Base-by-base conservation (phyloP, 2,888 invertebrate species). In the Alviniconcha strummeri region DNA sequence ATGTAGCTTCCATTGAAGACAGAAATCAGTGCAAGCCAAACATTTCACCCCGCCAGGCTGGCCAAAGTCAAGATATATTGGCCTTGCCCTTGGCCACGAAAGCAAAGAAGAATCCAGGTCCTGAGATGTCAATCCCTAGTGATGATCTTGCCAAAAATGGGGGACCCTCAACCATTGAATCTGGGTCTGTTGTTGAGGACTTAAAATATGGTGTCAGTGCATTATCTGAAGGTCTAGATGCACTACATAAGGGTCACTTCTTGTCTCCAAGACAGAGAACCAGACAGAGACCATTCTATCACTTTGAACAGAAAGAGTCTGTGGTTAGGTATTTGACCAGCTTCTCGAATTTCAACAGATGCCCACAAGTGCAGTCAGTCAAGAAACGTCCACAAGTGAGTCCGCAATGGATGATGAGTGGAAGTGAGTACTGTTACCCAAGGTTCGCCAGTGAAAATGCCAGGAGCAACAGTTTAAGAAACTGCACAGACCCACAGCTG, bases 401-500 rank as follows among this genome's bases (percentile, higher is more conserved):
- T 36, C 36, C 36, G 36, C 36, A 1, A 36, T 36, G 72, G 9
- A 72, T 72, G 72, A n/a, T 72, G 8, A 9, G 17, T 19, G 6
- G 5, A 56, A 19, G 17, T 19, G 8, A 52, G 4, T 67, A 17
- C 69, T 71, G 80, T 67, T 55, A 71, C 67, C 80, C 80, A 13
- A 57, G 82, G 13, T 82, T 52, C 19, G 57, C 82, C 19, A 54
- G 54, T 5, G 11, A n/a, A 6, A 13, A 13, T 19, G 67, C 52
- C 56, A 75, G 82, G 52, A 56, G 17, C 5, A 60, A 64, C 1
- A 76, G 76, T 8, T 64, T 82, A 17, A 75, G 55, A 13, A 5
- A 64, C 13, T 82, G 82, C 55, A 19, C 64, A 4, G 64, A 75
- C 4, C 60, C 5, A 4, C 82, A 82, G 75, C 67, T 82, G 36